These are phyloP conservation scores for Lindbergichthys nudifrons DNA, from an alignment of 2,797 vertebrate genomes.

Conservation along the genomic window DNA sequence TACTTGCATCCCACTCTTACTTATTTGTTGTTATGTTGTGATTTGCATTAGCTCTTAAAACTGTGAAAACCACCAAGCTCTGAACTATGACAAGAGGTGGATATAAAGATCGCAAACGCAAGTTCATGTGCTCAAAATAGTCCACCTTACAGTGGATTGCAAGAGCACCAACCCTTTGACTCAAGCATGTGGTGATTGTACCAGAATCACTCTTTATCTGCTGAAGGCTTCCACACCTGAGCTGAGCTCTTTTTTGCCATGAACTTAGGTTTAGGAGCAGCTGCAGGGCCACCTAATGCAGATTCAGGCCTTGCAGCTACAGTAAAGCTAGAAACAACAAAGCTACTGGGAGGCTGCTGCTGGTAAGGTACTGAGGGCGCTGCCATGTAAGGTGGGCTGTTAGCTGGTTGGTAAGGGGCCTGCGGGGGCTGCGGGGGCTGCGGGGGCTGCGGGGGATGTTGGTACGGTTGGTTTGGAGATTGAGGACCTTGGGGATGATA, in stretches of 20 bases:
- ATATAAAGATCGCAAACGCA: conserved; percentile 26
- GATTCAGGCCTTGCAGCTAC: conserved; percentile 87
- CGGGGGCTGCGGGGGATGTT: conserved; percentile 74
- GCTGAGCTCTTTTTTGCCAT: conserved; percentile 93
- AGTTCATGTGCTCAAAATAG: conserved; percentile 33
- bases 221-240: conserved; percentile 97
- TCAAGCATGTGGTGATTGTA: conserved; percentile 76
- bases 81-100: conserved; percentile 12
- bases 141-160: conserved; percentile 30
- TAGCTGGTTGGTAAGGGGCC: conserved; percentile 70
- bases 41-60: conserved; percentile 20
- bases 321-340: conserved; percentile 77
- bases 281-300: conserved; percentile 71
- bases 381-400: conserved; percentile 78
- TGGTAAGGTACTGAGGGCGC: conserved; percentile 75
- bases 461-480: conserved; percentile 73
- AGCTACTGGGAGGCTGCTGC: conserved; percentile 81
- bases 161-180: conserved; percentile 44
- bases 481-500: conserved; percentile 76
- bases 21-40: conserved; percentile 6
- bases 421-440: conserved; percentile 70
- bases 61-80: conserved; percentile 28
- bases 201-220: conserved; percentile 85
- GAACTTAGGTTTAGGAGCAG: conserved; percentile 95
- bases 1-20: conserved; percentile 35